Percentiles rank a stretch among this genome's conserved stretches.
Conservation (phyloP, 1,140 invertebrate genomes). For the Cardiocondyla obscurior region DNA sequence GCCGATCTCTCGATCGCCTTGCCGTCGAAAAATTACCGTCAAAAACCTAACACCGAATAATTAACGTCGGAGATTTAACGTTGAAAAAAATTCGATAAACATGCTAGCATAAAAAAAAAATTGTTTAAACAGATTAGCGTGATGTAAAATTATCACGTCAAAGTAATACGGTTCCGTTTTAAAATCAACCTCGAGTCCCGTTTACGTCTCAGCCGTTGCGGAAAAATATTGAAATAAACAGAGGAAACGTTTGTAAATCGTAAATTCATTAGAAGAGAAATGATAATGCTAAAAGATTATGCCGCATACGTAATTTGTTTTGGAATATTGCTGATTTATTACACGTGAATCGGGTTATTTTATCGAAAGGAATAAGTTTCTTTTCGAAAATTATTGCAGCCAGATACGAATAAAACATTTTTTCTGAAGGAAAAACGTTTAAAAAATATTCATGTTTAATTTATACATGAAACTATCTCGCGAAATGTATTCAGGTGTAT, state of each 20-base stretch:
- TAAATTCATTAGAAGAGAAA: not conserved
- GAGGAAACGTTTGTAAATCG: not conserved
- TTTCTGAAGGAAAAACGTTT: too few species aligned
- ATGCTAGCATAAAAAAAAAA: too few species aligned
- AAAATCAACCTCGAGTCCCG: not conserved
- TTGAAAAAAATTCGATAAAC: too few species aligned
- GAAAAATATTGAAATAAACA: not conserved
- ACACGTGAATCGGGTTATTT: not conserved
- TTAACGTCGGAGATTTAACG: too few species aligned
- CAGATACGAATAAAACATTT: not conserved
- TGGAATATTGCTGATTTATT: not conserved
- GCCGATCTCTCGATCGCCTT: slow-evolving; percentile 72
- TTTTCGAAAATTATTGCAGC: not conserved
- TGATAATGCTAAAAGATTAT: not conserved
- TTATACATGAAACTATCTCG: not conserved
- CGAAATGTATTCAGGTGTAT: not conserved
- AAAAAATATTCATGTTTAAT: not conserved
- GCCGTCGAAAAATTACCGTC: slow-evolving; percentile 22
- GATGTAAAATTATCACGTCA: not conserved
- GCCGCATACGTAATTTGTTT: not conserved
- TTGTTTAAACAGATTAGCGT: not conserved
- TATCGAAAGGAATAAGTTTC: not conserved
- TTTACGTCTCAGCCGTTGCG: not conserved
- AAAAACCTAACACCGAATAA: not conserved
- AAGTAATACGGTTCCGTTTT: not conserved